These are phyloP conservation scores for Acromyrmex echinatior DNA, from an alignment of 1,140 invertebrate genomes.

Conservation along the genomic window DNA sequence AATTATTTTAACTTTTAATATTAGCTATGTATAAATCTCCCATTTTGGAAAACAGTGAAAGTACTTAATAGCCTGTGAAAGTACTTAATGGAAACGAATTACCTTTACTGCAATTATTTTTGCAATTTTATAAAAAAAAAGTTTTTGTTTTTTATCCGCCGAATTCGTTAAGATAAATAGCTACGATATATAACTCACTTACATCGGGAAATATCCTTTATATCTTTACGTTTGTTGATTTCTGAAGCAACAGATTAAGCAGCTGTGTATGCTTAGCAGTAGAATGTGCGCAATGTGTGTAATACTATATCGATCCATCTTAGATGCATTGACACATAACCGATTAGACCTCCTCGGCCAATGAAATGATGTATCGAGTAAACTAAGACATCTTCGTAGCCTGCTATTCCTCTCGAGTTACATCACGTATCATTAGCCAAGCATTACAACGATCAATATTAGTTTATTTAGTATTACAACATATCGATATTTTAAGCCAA, in stretches of 20 bases:
- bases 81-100: not conserved
- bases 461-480: not conserved
- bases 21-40: not conserved
- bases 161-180: slow-evolving; percentile 3
- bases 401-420: slow-evolving; percentile 9
- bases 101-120: not conserved
- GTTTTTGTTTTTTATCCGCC: not conserved
- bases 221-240: not conserved
- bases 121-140: not conserved
- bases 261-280: slow-evolving; percentile 32
- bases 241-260: slow-evolving; percentile 49
- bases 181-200: not conserved
- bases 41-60: not conserved
- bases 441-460: slow-evolving; percentile 16
- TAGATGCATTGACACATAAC: slow-evolving; percentile 54
- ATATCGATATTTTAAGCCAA: not conserved
- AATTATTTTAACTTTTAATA: no score
- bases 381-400: slow-evolving; percentile 27
- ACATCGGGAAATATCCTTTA: not conserved
- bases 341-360: slow-evolving; percentile 51
- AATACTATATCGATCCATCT: slow-evolving; percentile 59
- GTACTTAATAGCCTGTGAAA: not conserved
- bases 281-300: slow-evolving; percentile 51
- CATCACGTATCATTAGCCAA: not conserved
- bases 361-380: slow-evolving; percentile 59